Evolutionary conservation across 2,113 vertebrate genomes (phyloP), one percentile per base, ranked within the genome.

Genomic region (Paramisgurnus dabryanus): DNA sequence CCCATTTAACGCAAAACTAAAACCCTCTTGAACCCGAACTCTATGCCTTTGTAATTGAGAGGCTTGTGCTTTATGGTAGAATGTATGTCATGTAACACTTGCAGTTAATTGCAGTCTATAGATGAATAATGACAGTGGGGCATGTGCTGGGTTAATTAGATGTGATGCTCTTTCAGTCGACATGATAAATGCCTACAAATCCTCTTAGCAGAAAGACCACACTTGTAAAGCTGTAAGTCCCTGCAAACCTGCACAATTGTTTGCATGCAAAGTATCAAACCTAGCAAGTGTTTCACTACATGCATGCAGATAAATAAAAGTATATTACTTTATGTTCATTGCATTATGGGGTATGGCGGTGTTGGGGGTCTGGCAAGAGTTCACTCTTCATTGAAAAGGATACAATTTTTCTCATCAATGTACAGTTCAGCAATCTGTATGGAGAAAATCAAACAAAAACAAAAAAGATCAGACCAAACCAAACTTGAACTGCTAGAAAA

Each of bases 351-450:
- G 4, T 27, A 34, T 2, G 22, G 22, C 22, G 22, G 22, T 22
- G 22, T 22, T 22, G 27, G 27, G 27, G 27, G 27, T 2, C 27
- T 34, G 27, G 27, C 27, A 34, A 34, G 27, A 34, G 27, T 34
- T 34, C 27, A 5, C 5, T 80, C 61, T 78, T 80, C 50, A 55
- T 13, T 61, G 63, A 4, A 87, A 91, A 94, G 93, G 93, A 93
- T 94, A 93, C 93, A 93, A 39, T 94, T 93, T 85, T 93, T 93
- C 87, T 92, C 92, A 13, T 90, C 88, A 86, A 93, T 93, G 88
- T 93, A 94, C 80, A 93, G 90, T 80, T 94, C 92, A 70, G 92
- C 93, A 61, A 93, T 94, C 93, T 93, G 89, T 53, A 85, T 87
- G 84, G 65, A 50, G 87, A 39, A 75, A 22, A 84, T 65, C 82